phyloP scores from a whole-genome alignment of 1,140 invertebrate species.

The Cardiocondyla obscurior region DNA sequence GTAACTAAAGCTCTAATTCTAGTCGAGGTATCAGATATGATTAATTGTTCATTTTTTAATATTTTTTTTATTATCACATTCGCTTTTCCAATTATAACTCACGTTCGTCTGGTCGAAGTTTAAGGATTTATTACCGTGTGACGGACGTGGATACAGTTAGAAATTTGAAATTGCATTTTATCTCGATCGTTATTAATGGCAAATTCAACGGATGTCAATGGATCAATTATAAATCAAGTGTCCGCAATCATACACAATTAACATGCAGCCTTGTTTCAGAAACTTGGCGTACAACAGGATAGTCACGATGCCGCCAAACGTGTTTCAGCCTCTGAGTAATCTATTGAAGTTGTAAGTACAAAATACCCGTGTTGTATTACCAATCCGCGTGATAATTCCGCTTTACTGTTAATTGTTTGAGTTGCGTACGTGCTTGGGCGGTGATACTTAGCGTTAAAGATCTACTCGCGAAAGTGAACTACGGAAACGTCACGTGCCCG shows the following conservation, averaged over 20 bases:
- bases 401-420: slow-evolving; percentile 7
- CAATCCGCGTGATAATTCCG: slow-evolving; percentile 40
- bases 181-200: background rate
- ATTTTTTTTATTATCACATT: background rate
- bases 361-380: slow-evolving; percentile 8
- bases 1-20: background rate
- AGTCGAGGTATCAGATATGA: background rate
- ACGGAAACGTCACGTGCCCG: slow-evolving; percentile 62
- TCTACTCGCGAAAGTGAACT: slow-evolving; percentile 52
- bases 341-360: slow-evolving; percentile 78
- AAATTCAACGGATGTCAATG: background rate
- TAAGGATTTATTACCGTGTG: slow-evolving; percentile 16
- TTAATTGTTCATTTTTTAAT: background rate
- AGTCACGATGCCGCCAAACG: slow-evolving; percentile 61
- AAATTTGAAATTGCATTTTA: slow-evolving; percentile 1
- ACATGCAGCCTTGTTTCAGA: slow-evolving; percentile 72
- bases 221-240: background rate
- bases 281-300: slow-evolving; percentile 81
- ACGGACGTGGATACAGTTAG: background rate
- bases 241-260: background rate
- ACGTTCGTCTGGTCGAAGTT: background rate
- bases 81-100: background rate
- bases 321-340: slow-evolving; percentile 73
- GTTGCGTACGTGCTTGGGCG: slow-evolving; percentile 66
- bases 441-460: slow-evolving; percentile 60